Conservation (phyloP, 2,888 invertebrate genomes). For the Drosophila quinaria region DNA sequence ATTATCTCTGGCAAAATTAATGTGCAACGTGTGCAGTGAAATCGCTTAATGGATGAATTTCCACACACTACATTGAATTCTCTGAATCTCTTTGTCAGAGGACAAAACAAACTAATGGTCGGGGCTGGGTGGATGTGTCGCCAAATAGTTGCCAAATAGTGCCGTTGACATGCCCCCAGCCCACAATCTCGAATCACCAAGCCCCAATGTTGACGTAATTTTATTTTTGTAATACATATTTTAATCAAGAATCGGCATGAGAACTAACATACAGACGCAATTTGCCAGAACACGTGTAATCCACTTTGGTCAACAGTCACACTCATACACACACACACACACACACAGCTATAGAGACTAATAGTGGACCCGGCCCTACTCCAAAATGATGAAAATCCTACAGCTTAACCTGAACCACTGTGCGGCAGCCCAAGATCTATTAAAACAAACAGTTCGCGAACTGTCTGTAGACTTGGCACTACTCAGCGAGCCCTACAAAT, state of each 20-base stretch:
- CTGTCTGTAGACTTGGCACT: too few relatives aligned
- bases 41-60: conserved; percentile 45
- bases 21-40: conserved; percentile 63
- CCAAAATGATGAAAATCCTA: too few relatives aligned
- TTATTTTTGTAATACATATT: conserved; percentile 43
- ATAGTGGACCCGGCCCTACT: too few relatives aligned
- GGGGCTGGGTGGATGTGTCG: neutral
- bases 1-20: conserved; percentile 56
- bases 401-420: too few relatives aligned
- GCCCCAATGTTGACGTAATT: neutral
- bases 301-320: conserved; percentile 54
- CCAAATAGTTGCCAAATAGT: conserved; percentile 34
- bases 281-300: conserved; percentile 55
- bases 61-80: conserved; percentile 48
- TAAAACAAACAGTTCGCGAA: too few relatives aligned
- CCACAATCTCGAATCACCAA: neutral
- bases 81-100: conserved; percentile 10
- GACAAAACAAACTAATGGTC: too few relatives aligned
- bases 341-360: conserved; percentile 8
- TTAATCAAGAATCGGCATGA: conserved; percentile 31
- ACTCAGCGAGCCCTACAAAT: too few relatives aligned
- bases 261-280: conserved; percentile 31
- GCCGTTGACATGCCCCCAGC: conserved; percentile 14
- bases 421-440: too few relatives aligned
- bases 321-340: conserved; percentile 11